Percentiles rank a stretch among this genome's conserved stretches.
Conservation (phyloP, 1,140 invertebrate species). For the Pentalonia nigronervosa region DNA sequence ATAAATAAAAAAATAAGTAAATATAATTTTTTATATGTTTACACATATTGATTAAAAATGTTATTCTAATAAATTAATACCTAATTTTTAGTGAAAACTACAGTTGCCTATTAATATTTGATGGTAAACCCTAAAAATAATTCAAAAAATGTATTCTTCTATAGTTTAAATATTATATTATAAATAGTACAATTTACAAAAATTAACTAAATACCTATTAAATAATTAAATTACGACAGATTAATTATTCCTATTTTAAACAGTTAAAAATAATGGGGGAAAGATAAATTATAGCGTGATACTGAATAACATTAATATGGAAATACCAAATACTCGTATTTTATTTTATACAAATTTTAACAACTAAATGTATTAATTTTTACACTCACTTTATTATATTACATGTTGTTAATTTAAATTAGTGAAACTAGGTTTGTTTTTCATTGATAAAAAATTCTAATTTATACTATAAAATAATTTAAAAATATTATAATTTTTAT, state of each 20-base stretch:
- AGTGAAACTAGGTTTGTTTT: neutral
- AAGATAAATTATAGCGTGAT: neutral
- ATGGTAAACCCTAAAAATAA: neutral
- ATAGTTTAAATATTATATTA: neutral
- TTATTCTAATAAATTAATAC: neutral
- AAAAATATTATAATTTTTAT: neutral
- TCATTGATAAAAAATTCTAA: neutral
- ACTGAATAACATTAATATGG: neutral
- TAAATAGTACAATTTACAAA: neutral
- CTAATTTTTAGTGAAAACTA: neutral
- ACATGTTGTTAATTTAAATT: neutral
- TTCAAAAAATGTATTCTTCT: neutral
- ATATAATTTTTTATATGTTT: neutral
- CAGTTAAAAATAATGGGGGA: neutral
- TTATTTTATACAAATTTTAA: neutral
- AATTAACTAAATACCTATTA: neutral
- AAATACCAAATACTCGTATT: neutral
- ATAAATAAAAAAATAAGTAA: neutral
- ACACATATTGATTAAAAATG: neutral
- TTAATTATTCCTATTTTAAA: neutral
- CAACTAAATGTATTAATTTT: neutral
- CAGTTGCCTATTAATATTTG: neutral
- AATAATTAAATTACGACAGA: no score
- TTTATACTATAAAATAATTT: neutral
- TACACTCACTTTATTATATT: neutral